Conservation (phyloP, 2,888 invertebrate species). For the Harpagoxenus sublaevis region DNA sequence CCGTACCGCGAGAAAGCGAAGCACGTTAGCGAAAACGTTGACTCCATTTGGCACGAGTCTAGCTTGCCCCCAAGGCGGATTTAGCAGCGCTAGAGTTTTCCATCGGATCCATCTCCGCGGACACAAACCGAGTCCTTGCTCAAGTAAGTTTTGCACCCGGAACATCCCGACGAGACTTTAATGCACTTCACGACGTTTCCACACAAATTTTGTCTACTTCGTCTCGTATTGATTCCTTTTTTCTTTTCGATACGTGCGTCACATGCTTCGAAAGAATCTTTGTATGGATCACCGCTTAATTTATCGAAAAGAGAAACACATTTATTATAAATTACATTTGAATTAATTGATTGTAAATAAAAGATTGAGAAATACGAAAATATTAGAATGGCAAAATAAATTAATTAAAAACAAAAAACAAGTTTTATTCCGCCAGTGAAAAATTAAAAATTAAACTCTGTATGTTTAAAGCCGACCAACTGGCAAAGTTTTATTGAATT, state of each 20-base stretch:
- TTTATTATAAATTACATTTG: not conserved
- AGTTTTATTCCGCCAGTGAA: too few species aligned
- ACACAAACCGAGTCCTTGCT: constrained; percentile 55
- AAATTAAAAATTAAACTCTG: too few species aligned
- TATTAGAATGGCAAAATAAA: not conserved
- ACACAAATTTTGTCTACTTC: constrained; percentile 11
- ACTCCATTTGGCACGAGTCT: constrained; percentile 67
- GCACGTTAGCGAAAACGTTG: constrained; percentile 60
- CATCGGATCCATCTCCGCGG: constrained; percentile 22
- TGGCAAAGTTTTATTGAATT: too few species aligned
- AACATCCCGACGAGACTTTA: constrained; percentile 55
- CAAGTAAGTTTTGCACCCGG: constrained; percentile 54
- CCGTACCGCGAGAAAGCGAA: constrained; percentile 24
- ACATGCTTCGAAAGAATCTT: constrained; percentile 1
- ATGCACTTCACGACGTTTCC: constrained; percentile 43
- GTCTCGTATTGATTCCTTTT: constrained; percentile 15
- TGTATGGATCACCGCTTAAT: not conserved
- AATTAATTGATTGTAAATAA: not conserved
- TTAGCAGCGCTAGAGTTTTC: constrained; percentile 51
- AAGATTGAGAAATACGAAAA: not conserved
- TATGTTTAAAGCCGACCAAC: too few species aligned
- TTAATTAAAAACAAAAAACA: too few species aligned
- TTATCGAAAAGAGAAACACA: not conserved
- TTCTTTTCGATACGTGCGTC: not conserved
- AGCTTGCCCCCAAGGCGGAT: constrained; percentile 50